Evolutionary conservation across 2,888 invertebrate genomes (phyloP).

Genomic region (Sthenelais limicola): DNA sequence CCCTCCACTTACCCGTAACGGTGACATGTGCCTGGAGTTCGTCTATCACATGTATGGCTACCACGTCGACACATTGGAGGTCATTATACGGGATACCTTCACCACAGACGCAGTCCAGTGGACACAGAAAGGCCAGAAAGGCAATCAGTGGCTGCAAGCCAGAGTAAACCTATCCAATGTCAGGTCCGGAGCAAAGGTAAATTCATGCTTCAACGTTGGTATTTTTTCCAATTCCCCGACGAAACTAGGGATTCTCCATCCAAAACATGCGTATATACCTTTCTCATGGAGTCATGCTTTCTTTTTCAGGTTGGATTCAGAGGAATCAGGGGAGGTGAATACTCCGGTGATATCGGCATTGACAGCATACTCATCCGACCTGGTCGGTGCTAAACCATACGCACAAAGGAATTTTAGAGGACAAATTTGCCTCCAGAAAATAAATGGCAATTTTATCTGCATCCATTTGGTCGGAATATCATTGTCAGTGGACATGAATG

Average conservation of each 20-base stretch:
- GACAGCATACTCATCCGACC: conserved; percentile 44
- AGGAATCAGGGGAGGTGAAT: conserved; percentile 47
- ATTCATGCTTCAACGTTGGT: background rate
- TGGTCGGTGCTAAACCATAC: conserved; percentile 26
- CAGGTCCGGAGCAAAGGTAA: conserved; percentile 35
- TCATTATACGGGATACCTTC: conserved; percentile 48
- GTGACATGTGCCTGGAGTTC: conserved; percentile 58
- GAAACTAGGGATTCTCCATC: no score
- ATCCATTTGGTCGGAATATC: no score
- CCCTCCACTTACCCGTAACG: conserved; percentile 18
- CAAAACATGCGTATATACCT: no score
- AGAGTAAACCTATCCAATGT: conserved; percentile 36
- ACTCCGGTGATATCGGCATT: conserved; percentile 49
- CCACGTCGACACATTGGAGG: conserved; percentile 61
- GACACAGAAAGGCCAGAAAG: conserved; percentile 60
- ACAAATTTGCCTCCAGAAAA: no score
- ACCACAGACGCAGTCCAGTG: conserved; percentile 45
- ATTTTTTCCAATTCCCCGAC: no score
- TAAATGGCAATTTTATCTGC: no score
- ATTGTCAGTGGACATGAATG: no score
- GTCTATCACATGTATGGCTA: conserved; percentile 68
- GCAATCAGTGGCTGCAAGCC: conserved; percentile 61
- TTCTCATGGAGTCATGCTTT: no score
- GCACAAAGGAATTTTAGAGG: no score
- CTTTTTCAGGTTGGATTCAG: conserved; percentile 48